Evolutionary conservation across 1,140 invertebrate species (phyloP).

Genomic region (Leptoteleia sp.): DNA sequence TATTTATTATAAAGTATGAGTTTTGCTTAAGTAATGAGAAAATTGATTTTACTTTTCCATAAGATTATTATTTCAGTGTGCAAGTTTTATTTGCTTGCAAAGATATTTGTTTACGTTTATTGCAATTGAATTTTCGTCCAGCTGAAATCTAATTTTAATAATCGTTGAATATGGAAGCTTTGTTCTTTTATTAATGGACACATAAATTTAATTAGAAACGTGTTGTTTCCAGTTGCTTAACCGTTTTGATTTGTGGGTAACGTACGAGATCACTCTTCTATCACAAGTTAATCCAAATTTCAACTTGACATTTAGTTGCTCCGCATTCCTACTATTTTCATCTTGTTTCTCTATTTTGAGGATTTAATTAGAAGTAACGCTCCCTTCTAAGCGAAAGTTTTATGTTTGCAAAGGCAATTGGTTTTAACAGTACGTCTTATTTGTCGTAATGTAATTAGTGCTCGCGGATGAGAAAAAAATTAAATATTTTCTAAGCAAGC

Average conservation of each 20-base stretch:
- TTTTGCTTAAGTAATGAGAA: no score
- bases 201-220: background rate
- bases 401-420: background rate
- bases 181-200: background rate
- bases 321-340: background rate
- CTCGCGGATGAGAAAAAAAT: background rate
- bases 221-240: background rate
- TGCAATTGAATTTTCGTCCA: no score
- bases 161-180: no score
- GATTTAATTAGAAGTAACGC: background rate
- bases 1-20: no score
- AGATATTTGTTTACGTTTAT: no score
- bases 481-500: constrained; percentile 1
- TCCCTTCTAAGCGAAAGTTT: background rate
- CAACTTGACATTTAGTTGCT: background rate
- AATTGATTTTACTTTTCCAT: no score
- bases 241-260: background rate
- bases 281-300: background rate
- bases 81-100: no score
- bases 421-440: background rate
- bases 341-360: background rate
- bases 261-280: background rate
- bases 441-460: background rate
- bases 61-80: no score
- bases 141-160: no score